Evolutionary conservation across 2,113 vertebrate genomes (phyloP).

Genomic region (Micromys minutus): DNA sequence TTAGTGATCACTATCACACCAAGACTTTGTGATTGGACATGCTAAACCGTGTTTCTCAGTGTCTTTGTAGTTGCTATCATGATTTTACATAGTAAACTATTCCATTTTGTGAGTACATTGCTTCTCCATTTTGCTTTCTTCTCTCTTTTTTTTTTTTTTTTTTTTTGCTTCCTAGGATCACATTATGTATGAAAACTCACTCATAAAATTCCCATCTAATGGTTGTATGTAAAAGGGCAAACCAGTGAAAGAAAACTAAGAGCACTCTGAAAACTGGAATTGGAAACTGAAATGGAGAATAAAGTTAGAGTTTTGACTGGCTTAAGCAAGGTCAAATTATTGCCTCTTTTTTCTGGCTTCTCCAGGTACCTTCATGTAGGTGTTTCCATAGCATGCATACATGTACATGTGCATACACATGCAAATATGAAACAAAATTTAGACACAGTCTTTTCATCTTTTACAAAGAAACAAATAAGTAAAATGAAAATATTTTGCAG

Average conservation of each 20-base stretch:
- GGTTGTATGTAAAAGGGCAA: background rate
- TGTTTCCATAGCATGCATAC: background rate
- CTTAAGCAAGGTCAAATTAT: background rate
- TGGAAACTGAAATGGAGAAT: background rate
- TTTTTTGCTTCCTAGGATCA: background rate
- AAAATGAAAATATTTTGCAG: background rate
- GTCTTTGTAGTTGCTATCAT: accelerated
- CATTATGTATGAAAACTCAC: background rate
- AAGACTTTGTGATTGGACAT: background rate
- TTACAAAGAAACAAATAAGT: background rate
- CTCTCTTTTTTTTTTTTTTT: too few species aligned
- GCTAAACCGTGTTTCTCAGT: background rate
- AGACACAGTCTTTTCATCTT: background rate
- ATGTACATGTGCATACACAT: background rate
- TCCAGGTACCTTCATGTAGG: background rate
- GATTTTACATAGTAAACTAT: accelerated
- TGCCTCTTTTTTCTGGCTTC: background rate
- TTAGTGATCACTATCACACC: background rate
- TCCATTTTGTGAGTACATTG: background rate
- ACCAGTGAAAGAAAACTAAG: background rate
- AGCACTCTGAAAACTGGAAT: background rate
- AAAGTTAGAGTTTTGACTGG: background rate
- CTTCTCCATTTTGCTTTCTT: background rate
- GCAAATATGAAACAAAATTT: background rate
- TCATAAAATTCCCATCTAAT: background rate